Base-by-base conservation (phyloP, 2,797 vertebrate genomes). In the Helostoma temminkii region DNA sequence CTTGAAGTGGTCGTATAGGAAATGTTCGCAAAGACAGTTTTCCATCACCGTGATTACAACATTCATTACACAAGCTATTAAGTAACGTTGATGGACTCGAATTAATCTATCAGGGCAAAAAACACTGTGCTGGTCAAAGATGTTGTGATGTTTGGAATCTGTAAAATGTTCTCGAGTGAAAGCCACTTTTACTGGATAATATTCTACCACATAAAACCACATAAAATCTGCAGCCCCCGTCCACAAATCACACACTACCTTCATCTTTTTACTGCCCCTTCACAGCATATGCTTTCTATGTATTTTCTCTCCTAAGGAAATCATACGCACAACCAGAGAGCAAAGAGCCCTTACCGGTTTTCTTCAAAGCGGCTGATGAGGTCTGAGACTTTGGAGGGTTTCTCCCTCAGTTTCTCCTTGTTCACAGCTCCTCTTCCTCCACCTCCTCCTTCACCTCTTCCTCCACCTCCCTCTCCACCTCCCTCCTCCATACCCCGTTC, bases 291-390 rank as follows among this genome's bases (percentile, higher is more conserved):
- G 11, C 25, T 16, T 26, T 36, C 34, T 22, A 24, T 5, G 12
- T 5, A 5, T 4, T 19, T 15, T 36, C 32, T 26, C 8, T 49
- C n/a, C 24, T 5, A 16, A 16, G 43, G 11, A 32, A 3, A 37
- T n/a, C n/a, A n/a, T n/a, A n/a, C n/a, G n/a, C n/a, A n/a, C 16
- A 30, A 47, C 4, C 16, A 41, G 21, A 53, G 11, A 43, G 6
- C 28, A 25, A 50, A 62, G 19, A 61, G 26, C 2, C 0, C 50
- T 12, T 79, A 95, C 94, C 93, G 90, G 91, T 88, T 93, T 49
- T 92, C 93, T 80, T 95, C 94, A 82, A 95, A 95, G 69, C 65
- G 93, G 61, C 83, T 95, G 92, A 95, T 95, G 82, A 95, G 93
- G 83, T 93, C 74, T n/a, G 81, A 94, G 39, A 95, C 93, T 80